phyloP scores from a whole-genome alignment of 2,888 invertebrate genomes.

The Argyra leucocephala region DNA sequence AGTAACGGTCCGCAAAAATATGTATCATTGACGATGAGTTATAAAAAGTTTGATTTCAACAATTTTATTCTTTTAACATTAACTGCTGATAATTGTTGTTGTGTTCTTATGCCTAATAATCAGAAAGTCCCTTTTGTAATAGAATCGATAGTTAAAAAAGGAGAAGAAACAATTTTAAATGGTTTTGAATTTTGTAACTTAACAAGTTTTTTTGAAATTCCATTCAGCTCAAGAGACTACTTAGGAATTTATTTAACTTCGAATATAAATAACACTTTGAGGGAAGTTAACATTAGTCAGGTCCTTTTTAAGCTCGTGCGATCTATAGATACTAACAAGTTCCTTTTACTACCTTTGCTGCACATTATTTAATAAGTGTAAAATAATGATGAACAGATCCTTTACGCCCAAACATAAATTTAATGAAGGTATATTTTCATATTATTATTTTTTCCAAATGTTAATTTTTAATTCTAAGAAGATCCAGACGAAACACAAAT shows the following conservation, averaged over 20 bases:
- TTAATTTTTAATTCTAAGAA: constrained; percentile 1
- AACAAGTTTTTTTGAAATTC: not conserved
- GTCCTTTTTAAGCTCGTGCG: not conserved
- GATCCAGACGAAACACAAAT: not conserved
- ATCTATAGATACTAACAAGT: not conserved
- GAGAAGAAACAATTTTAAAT: constrained; percentile 6
- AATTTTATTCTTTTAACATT: no score
- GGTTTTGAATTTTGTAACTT: constrained; percentile 5
- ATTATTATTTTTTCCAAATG: not conserved
- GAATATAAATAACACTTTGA: not conserved
- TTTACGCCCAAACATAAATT: not conserved
- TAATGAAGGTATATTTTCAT: constrained; percentile 6
- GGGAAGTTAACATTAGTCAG: not conserved
- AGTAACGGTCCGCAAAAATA: no score
- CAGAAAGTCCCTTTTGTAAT: no score
- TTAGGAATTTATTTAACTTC: constrained; percentile 2
- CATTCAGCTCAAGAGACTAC: not conserved
- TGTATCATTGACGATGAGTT: no score
- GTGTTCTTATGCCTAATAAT: no score
- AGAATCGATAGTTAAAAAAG: no score
- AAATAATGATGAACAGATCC: not conserved
- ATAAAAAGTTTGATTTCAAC: no score
- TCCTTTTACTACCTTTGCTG: no score
- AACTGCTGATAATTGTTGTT: no score
- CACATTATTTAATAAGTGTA: not conserved